These are phyloP conservation scores for Pachyuromys duprasi DNA, from an alignment of 2,797 vertebrate species.

Conservation along the genomic window DNA sequence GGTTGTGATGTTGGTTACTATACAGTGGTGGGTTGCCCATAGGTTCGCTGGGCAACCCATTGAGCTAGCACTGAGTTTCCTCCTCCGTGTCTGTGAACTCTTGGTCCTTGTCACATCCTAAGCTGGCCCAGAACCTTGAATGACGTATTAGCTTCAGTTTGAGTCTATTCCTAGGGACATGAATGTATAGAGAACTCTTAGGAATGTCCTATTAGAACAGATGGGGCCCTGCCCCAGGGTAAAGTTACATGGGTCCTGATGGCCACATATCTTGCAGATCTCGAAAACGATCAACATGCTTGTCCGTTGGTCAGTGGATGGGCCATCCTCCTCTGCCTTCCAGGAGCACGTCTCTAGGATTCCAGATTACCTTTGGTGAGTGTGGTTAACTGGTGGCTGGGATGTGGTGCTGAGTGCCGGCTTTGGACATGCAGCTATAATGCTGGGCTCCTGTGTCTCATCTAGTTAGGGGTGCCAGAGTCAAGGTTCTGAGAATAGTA, in stretches of 20 bases:
- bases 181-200: accelerated
- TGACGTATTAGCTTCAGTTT: neutral
- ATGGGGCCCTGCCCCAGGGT: neutral
- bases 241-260: neutral
- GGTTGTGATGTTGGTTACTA: accelerated
- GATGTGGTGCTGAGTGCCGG: neutral
- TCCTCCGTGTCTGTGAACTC: no score
- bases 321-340: conserved; percentile 91
- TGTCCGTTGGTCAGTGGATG: conserved; percentile 94
- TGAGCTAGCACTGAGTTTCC: no score
- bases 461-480: neutral
- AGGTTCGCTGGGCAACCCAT: neutral
- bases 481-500: accelerated
- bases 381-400: neutral
- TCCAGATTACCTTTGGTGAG: conserved; percentile 97
- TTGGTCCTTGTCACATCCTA: neutral
- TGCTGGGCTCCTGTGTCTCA: neutral
- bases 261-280: conserved; percentile 88
- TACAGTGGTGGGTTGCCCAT: neutral
- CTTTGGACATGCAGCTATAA: neutral
- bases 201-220: neutral
- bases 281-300: conserved; percentile 98
- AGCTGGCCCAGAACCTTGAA: neutral
- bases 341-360: conserved; percentile 95
- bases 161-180: neutral